Conservation (phyloP, 2,113 vertebrate genomes). For the Xiphias gladius region DNA sequence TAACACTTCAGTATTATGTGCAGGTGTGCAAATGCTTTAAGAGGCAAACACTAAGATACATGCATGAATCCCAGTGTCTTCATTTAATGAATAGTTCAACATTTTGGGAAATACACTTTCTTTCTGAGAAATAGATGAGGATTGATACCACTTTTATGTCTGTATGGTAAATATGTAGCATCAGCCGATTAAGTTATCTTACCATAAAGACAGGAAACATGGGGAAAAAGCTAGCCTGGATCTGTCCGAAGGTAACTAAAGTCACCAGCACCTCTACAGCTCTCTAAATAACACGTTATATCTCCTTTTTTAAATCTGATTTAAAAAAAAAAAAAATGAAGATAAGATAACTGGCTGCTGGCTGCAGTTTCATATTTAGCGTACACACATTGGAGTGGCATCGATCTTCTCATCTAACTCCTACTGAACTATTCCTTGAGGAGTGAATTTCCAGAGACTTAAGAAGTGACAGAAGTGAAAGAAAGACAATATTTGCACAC, state of each 20-base stretch:
- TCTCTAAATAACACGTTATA: too few relatives aligned
- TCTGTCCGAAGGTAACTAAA: too few relatives aligned
- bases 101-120: background rate
- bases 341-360: too few relatives aligned
- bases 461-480: background rate
- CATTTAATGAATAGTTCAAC: background rate
- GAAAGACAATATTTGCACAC: background rate
- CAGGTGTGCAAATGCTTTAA: slow-evolving; percentile 1
- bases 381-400: too few relatives aligned
- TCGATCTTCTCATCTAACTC: background rate
- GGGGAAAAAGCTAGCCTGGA: background rate
- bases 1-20: background rate
- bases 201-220: background rate
- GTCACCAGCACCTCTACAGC: too few relatives aligned
- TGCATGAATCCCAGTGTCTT: background rate
- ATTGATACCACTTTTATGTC: too few relatives aligned
- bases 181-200: background rate
- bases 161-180: too few relatives aligned
- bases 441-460: background rate
- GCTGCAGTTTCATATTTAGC: background rate
- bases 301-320: too few relatives aligned
- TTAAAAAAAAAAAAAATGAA: too few relatives aligned
- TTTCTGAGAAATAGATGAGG: too few relatives aligned
- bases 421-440: background rate
- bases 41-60: background rate